Evolutionary conservation across 2,797 vertebrate genomes (phyloP).

Genomic region (Picus viridis): DNA sequence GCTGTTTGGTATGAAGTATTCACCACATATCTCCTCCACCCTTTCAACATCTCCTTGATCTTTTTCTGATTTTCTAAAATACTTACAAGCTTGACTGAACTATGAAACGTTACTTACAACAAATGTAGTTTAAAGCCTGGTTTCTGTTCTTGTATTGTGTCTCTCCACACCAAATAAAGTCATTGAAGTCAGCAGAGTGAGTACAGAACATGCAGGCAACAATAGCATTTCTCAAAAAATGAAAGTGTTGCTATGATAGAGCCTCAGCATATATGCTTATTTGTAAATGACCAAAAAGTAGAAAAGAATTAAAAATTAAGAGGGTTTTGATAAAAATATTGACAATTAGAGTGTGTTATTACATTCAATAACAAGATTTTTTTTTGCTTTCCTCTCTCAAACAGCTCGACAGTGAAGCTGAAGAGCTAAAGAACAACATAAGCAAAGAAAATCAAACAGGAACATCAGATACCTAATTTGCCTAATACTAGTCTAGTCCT

Average conservation of each 20-base stretch:
- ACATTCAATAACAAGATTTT: background rate
- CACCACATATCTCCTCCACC: background rate
- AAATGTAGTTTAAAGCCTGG: background rate
- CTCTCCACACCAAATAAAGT: background rate
- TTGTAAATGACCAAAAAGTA: background rate
- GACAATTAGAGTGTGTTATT: background rate
- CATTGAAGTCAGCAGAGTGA: background rate
- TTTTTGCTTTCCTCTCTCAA: background rate
- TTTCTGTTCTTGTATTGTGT: background rate
- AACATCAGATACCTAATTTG: background rate
- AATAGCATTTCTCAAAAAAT: background rate
- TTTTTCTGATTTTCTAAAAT: background rate
- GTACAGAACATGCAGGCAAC: background rate
- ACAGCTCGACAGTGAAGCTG: background rate
- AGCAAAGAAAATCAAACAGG: background rate
- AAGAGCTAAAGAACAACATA: background rate
- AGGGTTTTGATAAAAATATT: background rate
- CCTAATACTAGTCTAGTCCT: background rate
- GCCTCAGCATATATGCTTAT: background rate
- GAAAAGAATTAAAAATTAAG: background rate
- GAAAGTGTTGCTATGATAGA: accelerated
- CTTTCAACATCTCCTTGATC: background rate
- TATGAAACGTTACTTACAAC: background rate
- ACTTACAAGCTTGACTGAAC: background rate
- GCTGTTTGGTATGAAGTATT: background rate